phyloP scores from a whole-genome alignment of 2,888 invertebrate genomes.

The Drosophila macrospina region DNA sequence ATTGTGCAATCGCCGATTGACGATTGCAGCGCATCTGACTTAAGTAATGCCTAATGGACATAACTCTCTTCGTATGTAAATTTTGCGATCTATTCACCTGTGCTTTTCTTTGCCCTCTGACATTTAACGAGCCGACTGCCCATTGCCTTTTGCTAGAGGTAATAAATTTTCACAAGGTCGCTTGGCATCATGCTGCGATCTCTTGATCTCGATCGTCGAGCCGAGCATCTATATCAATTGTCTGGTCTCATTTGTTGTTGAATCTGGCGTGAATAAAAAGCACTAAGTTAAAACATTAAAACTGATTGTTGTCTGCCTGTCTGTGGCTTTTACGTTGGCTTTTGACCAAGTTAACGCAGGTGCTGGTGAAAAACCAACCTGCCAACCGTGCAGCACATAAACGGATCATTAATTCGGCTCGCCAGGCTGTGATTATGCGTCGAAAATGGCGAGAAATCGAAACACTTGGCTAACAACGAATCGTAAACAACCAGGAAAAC shows the following conservation, averaged over 20 bases:
- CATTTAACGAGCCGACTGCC: conserved; percentile 21
- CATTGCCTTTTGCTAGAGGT: conserved; percentile 21
- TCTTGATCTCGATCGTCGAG: conserved; percentile 9
- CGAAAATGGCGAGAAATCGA: conserved; percentile 40
- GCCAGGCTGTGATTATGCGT: conserved; percentile 54
- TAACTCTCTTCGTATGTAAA: conserved; percentile 38
- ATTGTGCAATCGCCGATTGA: conserved; percentile 34
- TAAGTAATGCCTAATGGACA: conserved; percentile 18
- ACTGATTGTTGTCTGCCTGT: conserved; percentile 10
- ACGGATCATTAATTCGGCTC: conserved; percentile 55
- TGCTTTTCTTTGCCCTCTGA: conserved; percentile 36
- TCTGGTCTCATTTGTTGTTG: conserved; percentile 29
- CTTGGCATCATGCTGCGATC: conserved; percentile 18
- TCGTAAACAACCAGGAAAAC: conserved; percentile 60
- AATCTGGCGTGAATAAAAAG: conserved; percentile 53
- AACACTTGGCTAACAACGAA: conserved; percentile 53
- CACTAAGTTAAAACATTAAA: conserved; percentile 51
- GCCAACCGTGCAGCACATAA: conserved; percentile 59
- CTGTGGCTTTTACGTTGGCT: conserved; percentile 16
- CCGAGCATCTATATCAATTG: conserved; percentile 52
- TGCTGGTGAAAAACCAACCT: conserved; percentile 54
- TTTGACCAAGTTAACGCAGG: conserved; percentile 45
- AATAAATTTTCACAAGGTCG: conserved; percentile 52
- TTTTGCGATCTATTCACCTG: conserved; percentile 18
- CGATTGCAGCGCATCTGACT: conserved; percentile 11